Evolutionary conservation across 2,888 invertebrate genomes (phyloP), one percentile per base, ranked within the genome.

Genomic region (Ischnura elegans): DNA sequence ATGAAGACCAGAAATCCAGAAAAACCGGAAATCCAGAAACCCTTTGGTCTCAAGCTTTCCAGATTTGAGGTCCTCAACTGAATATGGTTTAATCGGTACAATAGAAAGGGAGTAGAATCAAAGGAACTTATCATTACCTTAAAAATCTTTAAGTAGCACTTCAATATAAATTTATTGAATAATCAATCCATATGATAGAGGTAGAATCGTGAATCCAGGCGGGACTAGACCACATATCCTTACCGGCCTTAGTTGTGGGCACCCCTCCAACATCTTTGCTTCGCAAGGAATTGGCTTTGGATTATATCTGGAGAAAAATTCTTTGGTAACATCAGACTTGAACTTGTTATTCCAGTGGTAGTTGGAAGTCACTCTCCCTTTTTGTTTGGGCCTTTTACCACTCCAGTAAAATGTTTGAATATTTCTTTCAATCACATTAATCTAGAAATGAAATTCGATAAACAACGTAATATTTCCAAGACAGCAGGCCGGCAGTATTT

Each of bases 401-500:
- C 76, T 36, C 36, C 29, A 8, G 36, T 76, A 29, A 76, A 76
- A 76, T 36, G 76, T 76, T 87, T 87, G 25, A 42, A 87, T 87
- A 87, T 47, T 46, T 36, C n/a, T 47, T 47, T 93, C 87, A 55
- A 95, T 94, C 42, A 95, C 94, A 76, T 94, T 85, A 6, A 94
- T 94, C 95, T 95, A 94, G 84, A 94, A 94, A 25, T 93, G 76
- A 93, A 94, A 84, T 93, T 86, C 94, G 61, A n/a, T n/a, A n/a
- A n/a, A n/a, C n/a, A n/a, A n/a, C n/a, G n/a, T n/a, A n/a, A n/a
- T n/a, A n/a, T n/a, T n/a, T n/a, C n/a, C n/a, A n/a, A n/a, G n/a
- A n/a, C n/a, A n/a, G n/a, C n/a, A n/a, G n/a, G n/a, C n/a, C n/a
- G n/a, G n/a, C n/a, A n/a, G n/a, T n/a, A n/a, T n/a, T n/a, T n/a